phyloP scores from a whole-genome alignment of 2,888 invertebrate genomes.

The Lasioglossum morio region DNA sequence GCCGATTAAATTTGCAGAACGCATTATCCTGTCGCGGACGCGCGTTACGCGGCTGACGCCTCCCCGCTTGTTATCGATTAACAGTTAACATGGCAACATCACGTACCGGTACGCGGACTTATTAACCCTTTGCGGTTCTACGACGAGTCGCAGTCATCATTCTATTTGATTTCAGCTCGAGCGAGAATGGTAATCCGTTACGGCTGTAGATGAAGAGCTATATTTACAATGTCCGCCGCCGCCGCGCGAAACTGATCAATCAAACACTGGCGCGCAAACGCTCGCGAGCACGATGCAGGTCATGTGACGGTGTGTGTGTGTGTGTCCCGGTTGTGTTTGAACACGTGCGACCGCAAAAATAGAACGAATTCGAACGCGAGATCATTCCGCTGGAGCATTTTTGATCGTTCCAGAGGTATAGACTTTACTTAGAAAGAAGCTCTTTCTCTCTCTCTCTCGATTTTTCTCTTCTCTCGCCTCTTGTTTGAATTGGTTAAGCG shows the following conservation, averaged over 20 bases:
- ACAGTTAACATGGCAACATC: constrained; percentile 21
- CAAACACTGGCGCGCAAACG: not conserved
- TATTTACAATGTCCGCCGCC: not conserved
- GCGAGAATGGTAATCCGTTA: not conserved
- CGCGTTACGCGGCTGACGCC: not conserved
- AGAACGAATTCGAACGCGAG: not conserved
- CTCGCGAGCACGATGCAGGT: not conserved
- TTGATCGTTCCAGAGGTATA: not conserved
- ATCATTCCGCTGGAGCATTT: not conserved
- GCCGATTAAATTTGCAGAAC: constrained; percentile 16
- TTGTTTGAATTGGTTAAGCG: not conserved
- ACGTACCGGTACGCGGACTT: constrained; percentile 7
- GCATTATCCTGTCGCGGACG: not conserved
- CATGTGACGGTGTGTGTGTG: not conserved
- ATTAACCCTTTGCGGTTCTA: constrained; percentile 12
- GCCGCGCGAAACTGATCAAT: constrained; percentile 7
- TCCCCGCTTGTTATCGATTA: constrained; percentile 23
- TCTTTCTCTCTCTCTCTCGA: not conserved
- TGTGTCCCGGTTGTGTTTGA: not conserved
- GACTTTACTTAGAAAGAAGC: not conserved
- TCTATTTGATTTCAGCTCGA: constrained; percentile 7
- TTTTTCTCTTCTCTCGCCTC: not conserved
- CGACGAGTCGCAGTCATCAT: constrained; percentile 1
- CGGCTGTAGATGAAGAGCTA: not conserved
- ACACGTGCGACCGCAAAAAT: not conserved